Evolutionary conservation across 2,797 vertebrate species (phyloP).

Genomic region (Tachyglossus aculeatus): DNA sequence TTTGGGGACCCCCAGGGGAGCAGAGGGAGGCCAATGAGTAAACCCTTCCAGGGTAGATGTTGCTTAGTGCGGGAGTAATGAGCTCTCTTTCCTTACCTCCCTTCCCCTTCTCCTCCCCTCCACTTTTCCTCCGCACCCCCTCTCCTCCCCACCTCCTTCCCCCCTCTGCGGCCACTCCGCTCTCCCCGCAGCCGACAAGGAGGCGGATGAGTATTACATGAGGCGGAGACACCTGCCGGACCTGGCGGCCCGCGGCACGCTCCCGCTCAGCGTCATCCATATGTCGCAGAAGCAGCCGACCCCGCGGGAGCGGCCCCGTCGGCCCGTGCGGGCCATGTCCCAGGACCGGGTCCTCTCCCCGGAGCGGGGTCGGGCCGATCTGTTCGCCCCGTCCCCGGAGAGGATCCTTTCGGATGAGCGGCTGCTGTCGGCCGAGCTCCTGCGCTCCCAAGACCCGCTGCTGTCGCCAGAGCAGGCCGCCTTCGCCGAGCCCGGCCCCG

Average conservation of each 20-base stretch:
- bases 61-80: not conserved
- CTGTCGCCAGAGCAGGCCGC: constrained; percentile 92
- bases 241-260: constrained; percentile 92
- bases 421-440: constrained; percentile 92
- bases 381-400: constrained; percentile 89
- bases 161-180: not conserved
- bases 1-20: too few relatives aligned
- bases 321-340: constrained; percentile 96
- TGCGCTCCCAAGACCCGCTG: constrained; percentile 95
- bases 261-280: constrained; percentile 96
- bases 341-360: constrained; percentile 96
- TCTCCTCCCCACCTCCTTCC: accelerated
- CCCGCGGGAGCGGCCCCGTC: constrained; percentile 87
- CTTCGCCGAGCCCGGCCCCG: constrained; percentile 87
- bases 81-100: not conserved
- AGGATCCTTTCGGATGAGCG: constrained; percentile 95
- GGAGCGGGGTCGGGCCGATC: constrained; percentile 78
- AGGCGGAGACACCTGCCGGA: constrained; percentile 93
- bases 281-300: constrained; percentile 87
- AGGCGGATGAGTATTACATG: constrained; percentile 95
- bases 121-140: accelerated
- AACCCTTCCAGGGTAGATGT: too few relatives aligned
- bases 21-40: too few relatives aligned
- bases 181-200: constrained; percentile 88
- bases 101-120: accelerated